phyloP scores from a whole-genome alignment of 2,113 vertebrate genomes.

The Aptenodytes forsteri region DNA sequence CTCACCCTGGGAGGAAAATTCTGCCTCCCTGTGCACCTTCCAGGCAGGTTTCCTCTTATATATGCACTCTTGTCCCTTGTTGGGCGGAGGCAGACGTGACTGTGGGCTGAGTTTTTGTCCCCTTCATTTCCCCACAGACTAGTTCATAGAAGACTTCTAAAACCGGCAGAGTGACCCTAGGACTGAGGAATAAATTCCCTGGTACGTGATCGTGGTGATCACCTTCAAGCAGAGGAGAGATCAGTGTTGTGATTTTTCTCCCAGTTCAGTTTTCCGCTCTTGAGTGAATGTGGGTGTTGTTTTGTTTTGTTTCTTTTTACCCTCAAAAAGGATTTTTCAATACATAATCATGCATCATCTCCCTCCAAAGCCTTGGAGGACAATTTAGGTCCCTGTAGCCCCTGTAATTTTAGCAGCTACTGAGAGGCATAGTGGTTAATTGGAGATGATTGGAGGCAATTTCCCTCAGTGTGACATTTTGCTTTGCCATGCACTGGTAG shows the following conservation, averaged over 20 bases:
- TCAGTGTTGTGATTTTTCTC: background rate
- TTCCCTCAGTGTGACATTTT: background rate
- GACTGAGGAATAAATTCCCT: fast-evolving
- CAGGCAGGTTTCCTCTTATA: background rate
- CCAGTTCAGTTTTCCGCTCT: background rate
- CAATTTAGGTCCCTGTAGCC: background rate
- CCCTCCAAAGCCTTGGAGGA: background rate
- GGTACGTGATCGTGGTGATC: fast-evolving
- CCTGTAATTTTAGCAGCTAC: background rate
- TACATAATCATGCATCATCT: background rate
- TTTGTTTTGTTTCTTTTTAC: background rate
- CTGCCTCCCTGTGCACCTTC: background rate
- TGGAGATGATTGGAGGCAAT: background rate
- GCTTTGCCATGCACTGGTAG: background rate
- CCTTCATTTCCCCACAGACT: background rate
- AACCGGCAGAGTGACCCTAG: background rate
- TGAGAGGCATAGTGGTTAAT: background rate
- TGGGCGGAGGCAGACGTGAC: background rate
- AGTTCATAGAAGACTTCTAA: background rate
- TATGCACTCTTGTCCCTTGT: background rate
- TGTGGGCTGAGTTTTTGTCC: background rate
- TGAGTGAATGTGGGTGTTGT: background rate
- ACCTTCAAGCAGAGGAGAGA: background rate
- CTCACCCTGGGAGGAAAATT: background rate
- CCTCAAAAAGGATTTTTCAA: background rate